These are phyloP conservation scores for Amphipyra tragopoginis DNA, from an alignment of 2,888 invertebrate genomes.

Conservation along the genomic window DNA sequence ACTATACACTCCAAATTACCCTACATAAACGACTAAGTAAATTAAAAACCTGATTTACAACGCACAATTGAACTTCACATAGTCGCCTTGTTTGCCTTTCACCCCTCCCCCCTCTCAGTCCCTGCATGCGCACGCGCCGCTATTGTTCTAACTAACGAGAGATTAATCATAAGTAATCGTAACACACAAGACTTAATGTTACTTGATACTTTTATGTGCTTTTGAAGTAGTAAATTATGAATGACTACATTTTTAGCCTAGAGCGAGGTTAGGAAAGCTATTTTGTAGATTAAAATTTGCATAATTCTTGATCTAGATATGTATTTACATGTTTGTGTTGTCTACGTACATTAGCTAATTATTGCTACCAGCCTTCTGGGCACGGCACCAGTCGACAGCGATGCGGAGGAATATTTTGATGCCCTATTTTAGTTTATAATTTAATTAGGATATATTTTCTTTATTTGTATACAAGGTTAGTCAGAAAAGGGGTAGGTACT, in stretches of 20 bases:
- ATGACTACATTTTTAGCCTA: constrained; percentile 17
- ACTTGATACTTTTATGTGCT: constrained; percentile 8
- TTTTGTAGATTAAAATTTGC: background rate
- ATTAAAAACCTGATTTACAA: constrained; percentile 16
- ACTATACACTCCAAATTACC: background rate
- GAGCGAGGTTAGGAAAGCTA: constrained; percentile 28
- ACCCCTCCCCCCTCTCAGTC: background rate
- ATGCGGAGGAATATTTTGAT: too few species aligned
- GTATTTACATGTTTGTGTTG: too few species aligned
- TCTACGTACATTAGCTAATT: too few species aligned
- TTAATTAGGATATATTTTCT: too few species aligned
- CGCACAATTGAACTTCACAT: constrained; percentile 36
- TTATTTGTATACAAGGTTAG: too few species aligned
- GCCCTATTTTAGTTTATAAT: too few species aligned
- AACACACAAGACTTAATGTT: background rate
- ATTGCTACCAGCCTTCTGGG: too few species aligned
- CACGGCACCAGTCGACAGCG: too few species aligned
- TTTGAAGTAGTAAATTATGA: constrained; percentile 14
- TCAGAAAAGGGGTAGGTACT: too few species aligned
- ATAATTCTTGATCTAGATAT: background rate
- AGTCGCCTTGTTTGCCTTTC: constrained; percentile 39
- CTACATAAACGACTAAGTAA: background rate
- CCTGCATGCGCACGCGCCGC: constrained; percentile 39
- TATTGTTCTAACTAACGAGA: constrained; percentile 44
- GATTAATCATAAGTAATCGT: constrained; percentile 32